phyloP scores from a whole-genome alignment of 2,797 vertebrate genomes.

The Vespertilio murinus region DNA sequence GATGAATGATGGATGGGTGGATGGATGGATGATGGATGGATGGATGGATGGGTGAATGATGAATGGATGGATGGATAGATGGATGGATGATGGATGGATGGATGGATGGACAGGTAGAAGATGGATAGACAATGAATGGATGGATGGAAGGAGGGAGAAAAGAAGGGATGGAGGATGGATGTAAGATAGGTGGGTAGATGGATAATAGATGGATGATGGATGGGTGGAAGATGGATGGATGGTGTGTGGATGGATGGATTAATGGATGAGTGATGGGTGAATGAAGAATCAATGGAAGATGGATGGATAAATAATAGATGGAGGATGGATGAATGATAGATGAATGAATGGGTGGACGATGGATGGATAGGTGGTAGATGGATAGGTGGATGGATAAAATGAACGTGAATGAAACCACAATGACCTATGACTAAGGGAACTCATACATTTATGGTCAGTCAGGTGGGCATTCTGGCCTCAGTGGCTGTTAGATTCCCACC shows the following conservation, averaged over 20 bases:
- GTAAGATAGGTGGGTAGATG: not conserved
- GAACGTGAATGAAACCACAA: not conserved
- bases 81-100: no score
- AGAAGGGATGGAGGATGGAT: no score
- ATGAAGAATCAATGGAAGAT: not conserved
- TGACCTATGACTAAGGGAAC: not conserved
- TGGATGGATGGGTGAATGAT: no score
- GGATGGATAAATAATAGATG: not conserved
- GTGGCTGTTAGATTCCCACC: not conserved
- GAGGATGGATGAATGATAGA: not conserved
- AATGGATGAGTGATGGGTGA: not conserved
- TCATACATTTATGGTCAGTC: not conserved
- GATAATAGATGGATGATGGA: not conserved
- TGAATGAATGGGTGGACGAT: not conserved
- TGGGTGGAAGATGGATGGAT: not conserved
- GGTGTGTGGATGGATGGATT: not conserved
- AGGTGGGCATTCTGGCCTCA: not conserved
- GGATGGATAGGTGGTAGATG: not conserved
- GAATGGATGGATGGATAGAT: not conserved
- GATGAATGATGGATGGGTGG: not conserved
- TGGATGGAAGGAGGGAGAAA: not conserved
- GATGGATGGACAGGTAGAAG: not conserved
- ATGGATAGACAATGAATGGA: not conserved
- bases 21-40: no score
- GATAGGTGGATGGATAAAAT: not conserved